Conservation (phyloP, 2,797 vertebrate species). For the Eremophila alpestris region DNA sequence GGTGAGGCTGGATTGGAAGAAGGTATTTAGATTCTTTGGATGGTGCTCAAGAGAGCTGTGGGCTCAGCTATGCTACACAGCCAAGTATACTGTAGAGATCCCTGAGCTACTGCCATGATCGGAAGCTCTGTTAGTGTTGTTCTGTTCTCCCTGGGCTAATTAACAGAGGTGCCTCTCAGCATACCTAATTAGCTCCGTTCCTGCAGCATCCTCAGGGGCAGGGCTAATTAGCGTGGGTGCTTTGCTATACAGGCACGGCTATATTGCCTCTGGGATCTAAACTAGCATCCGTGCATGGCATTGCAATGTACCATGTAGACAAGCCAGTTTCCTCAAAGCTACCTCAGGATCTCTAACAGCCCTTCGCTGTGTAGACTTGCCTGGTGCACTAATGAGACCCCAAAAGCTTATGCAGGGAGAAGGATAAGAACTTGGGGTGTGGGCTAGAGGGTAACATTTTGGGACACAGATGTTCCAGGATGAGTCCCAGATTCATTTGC, state of each 20-base stretch:
- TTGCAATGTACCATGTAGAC: neutral
- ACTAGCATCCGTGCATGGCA: neutral
- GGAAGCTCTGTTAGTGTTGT: slow-evolving; percentile 20
- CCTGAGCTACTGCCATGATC: neutral
- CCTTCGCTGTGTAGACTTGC: slow-evolving; percentile 37
- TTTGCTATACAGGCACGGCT: slow-evolving; percentile 11
- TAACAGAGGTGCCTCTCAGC: slow-evolving; percentile 37
- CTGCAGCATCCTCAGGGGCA: slow-evolving; percentile 38
- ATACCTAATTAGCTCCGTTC: slow-evolving; percentile 48
- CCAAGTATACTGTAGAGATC: neutral
- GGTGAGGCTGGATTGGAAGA: slow-evolving; percentile 6
- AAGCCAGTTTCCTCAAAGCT: slow-evolving; percentile 48
- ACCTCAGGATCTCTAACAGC: neutral
- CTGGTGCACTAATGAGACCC: slow-evolving; percentile 26
- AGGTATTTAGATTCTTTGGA: neutral
- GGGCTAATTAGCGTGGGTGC: slow-evolving; percentile 56
- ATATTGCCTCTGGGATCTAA: slow-evolving; percentile 21
- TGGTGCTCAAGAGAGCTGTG: neutral
- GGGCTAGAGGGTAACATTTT: neutral
- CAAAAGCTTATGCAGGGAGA: neutral
- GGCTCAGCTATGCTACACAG: neutral
- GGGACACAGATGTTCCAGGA: neutral
- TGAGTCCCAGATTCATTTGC: neutral
- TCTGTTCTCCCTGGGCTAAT: slow-evolving; percentile 47
- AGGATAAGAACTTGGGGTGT: neutral